Evolutionary conservation across 2,888 invertebrate genomes (phyloP), one percentile per base, ranked within the genome.

Genomic region (Mimumesa dahlbomi): DNA sequence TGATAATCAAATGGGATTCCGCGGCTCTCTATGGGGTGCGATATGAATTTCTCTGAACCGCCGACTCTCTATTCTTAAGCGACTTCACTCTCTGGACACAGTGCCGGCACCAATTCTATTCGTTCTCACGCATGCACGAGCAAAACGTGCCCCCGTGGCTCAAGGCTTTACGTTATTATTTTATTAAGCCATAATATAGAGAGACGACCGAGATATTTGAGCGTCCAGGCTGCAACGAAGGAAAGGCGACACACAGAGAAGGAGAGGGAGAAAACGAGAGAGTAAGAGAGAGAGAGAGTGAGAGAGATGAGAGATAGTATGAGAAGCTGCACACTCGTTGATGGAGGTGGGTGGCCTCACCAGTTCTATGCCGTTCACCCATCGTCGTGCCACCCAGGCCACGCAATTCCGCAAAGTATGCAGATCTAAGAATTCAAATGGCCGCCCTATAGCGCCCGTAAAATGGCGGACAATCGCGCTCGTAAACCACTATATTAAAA

Each of bases 341-440:
- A 70, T 53, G 62, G 43, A 21, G 48, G 36, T 49, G 50, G 63
- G 7, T 53, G 45, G 48, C 40, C 48, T 49, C 36, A 9, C 42
- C 53, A 38, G 48, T 42, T 13, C 65, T 62, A 64, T 65, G 67
- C 58, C 63, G 65, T 65, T 64, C 46, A 18, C 52, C 62, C 67
- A 68, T 75, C 78, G 65, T 73, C 70, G 68, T 75, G 73, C 70
- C 73, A 69, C 66, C 64, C 75, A 74, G 76, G 79, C 86, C 81
- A 82, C 84, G 87, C 87, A 87, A 88, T 89, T 88, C 85, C 85
- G 83, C 85, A 82, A 88, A 88, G 85, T 88, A 88, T 88, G 87
- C 87, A 88, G 88, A 89, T 89, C 88, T 88, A 88, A 89, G 89
- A 89, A 89, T 89, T 89, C 85, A 88, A 89, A 89, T 89, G 87